Percentiles rank a stretch among this genome's conserved stretches.
phyloP scores from a whole-genome alignment of 2,113 vertebrate genomes.

The Irena cyanogastra region DNA sequence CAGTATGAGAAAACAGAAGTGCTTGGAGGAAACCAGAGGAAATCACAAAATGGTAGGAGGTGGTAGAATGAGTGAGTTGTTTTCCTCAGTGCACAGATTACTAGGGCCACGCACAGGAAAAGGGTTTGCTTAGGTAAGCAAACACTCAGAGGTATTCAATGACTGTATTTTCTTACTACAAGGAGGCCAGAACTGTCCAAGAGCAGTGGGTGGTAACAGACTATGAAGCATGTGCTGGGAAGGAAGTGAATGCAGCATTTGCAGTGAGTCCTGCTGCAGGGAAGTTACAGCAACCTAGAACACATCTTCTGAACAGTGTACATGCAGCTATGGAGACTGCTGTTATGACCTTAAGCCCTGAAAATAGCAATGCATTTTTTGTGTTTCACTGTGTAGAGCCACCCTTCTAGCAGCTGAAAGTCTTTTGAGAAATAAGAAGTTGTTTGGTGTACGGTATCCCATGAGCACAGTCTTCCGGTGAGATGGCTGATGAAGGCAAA shows the following conservation, averaged over 20 bases:
- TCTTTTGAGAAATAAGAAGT: neutral
- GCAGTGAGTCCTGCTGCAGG: neutral
- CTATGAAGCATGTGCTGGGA: neutral
- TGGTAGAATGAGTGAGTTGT: neutral
- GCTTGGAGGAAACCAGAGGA: neutral
- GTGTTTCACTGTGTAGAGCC: neutral
- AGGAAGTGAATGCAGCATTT: neutral
- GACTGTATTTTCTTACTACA: neutral
- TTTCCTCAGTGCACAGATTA: neutral
- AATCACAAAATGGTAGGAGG: neutral
- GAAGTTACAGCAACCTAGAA: neutral
- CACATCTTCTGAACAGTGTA: neutral
- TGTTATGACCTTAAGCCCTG: neutral
- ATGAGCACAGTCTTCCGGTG: neutral
- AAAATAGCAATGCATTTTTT: neutral
- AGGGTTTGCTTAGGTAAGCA: neutral
- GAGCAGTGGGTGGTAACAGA: neutral
- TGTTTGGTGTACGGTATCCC: neutral
- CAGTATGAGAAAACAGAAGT: neutral
- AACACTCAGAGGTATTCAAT: neutral
- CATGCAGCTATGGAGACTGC: neutral
- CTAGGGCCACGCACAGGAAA: neutral
- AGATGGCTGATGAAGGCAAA: constrained; percentile 1
- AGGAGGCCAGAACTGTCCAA: neutral
- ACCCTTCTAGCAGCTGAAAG: neutral